Evolutionary conservation across 2,797 vertebrate species (phyloP).

Genomic region (Chelon labrosus): DNA sequence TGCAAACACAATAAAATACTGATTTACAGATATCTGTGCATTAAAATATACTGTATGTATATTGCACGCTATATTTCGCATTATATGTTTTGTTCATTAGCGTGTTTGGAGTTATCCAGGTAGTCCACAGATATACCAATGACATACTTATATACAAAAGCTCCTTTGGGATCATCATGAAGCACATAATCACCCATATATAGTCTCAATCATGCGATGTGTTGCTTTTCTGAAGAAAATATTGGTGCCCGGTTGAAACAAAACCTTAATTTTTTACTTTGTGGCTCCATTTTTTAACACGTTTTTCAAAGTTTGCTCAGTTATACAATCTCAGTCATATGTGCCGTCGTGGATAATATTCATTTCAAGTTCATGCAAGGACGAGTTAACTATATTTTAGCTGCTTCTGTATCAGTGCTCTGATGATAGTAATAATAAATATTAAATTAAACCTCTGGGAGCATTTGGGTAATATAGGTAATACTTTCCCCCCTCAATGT

Average conservation of each 20-base stretch:
- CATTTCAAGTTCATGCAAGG: not conserved
- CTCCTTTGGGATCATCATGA: not conserved
- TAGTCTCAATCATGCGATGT: not conserved
- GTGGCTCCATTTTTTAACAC: no score
- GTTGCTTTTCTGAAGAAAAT: no score
- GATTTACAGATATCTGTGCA: not conserved
- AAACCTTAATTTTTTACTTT: no score
- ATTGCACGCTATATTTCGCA: no score
- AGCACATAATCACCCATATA: not conserved
- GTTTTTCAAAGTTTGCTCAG: not conserved
- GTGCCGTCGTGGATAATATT: not conserved
- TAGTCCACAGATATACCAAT: not conserved
- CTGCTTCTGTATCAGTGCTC: not conserved
- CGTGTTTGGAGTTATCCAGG: no score
- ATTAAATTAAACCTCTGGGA: slow-evolving; percentile 42
- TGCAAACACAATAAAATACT: not conserved
- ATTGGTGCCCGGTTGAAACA: no score
- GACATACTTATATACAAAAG: not conserved
- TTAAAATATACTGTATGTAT: no score
- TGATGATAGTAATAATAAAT: slow-evolving; percentile 1
- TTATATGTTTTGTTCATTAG: no score
- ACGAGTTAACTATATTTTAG: not conserved
- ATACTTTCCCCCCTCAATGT: slow-evolving; percentile 23
- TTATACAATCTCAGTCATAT: not conserved
- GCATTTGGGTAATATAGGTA: slow-evolving; percentile 20